A percentile compares a stretch with the other conserved stretches of the same genome.
Evolutionary conservation across 2,888 invertebrate species (phyloP).

Genomic region (Athalia cordata): DNA sequence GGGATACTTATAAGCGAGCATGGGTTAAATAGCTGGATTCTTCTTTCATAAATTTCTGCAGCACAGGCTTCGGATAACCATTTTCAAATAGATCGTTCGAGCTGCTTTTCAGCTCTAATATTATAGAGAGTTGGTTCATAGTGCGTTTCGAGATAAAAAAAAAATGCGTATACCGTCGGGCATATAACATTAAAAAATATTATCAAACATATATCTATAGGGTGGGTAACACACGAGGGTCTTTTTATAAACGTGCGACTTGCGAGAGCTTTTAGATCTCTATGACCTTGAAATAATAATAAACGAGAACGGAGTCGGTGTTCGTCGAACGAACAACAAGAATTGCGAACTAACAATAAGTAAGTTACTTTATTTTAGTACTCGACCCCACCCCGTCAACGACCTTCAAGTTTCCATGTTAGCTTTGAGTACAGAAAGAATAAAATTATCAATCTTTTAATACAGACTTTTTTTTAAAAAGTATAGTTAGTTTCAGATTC

Average conservation of each 20-base stretch:
- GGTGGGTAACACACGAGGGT: no score
- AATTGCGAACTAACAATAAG: background rate
- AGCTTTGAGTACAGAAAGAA: no score
- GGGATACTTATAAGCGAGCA: slow-evolving; percentile 61
- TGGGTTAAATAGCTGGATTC: slow-evolving; percentile 70
- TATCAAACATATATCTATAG: no score
- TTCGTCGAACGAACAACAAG: background rate
- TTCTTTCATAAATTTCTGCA: slow-evolving; percentile 73
- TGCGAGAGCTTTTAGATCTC: background rate
- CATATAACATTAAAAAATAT: no score
- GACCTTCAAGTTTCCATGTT: no score
- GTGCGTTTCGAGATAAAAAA: background rate
- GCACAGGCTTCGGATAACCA: slow-evolving; percentile 65
- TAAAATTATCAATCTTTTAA: no score
- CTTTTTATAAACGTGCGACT: no score
- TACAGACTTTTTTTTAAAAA: no score
- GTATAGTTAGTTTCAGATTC: background rate
- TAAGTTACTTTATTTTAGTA: no score
- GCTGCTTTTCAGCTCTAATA: background rate
- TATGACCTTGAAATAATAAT: slow-evolving; percentile 5
- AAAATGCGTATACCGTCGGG: no score
- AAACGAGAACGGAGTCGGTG: background rate
- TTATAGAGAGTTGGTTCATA: no score
- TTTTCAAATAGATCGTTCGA: slow-evolving; percentile 71
- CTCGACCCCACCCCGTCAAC: no score